Conservation (phyloP, 2,113 vertebrate species). For the Raphicerus campestris region DNA sequence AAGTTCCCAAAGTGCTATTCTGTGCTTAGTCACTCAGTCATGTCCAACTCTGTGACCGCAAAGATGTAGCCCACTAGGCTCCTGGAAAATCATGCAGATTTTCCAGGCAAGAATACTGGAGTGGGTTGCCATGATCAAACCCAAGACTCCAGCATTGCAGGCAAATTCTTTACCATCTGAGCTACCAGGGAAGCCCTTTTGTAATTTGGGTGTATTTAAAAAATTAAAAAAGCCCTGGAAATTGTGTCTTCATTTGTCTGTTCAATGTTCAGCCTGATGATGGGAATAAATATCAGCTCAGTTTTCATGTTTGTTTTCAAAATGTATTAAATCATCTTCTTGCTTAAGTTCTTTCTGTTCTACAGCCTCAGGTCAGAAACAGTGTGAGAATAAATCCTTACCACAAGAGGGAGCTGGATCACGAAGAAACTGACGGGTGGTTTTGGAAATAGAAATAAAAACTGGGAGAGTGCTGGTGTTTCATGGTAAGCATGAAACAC, state of each 20-base stretch:
- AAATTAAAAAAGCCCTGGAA: neutral
- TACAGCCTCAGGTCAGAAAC: neutral
- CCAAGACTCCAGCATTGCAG: neutral
- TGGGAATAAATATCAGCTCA: neutral
- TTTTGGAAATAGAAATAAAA: neutral
- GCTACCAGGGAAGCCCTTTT: neutral
- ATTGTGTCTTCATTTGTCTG: neutral
- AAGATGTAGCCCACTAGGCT: neutral
- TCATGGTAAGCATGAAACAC: neutral
- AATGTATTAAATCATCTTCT: neutral
- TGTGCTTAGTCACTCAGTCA: neutral
- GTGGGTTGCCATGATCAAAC: neutral
- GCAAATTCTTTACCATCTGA: neutral
- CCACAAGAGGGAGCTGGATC: constrained; percentile 46
- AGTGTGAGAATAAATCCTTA: neutral
- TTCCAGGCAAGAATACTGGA: neutral
- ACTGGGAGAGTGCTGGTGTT: neutral
- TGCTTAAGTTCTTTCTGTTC: neutral
- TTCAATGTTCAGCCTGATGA: neutral
- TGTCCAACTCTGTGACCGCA: neutral
- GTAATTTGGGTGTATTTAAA: neutral
- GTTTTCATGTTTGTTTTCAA: neutral
- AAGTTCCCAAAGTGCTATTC: neutral
- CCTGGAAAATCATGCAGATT: neutral
- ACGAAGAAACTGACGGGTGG: neutral